A percentile compares a stretch with the other conserved stretches of the same genome.
Conservation (phyloP, 1,140 invertebrate genomes). For the Microplitis demolitor region DNA sequence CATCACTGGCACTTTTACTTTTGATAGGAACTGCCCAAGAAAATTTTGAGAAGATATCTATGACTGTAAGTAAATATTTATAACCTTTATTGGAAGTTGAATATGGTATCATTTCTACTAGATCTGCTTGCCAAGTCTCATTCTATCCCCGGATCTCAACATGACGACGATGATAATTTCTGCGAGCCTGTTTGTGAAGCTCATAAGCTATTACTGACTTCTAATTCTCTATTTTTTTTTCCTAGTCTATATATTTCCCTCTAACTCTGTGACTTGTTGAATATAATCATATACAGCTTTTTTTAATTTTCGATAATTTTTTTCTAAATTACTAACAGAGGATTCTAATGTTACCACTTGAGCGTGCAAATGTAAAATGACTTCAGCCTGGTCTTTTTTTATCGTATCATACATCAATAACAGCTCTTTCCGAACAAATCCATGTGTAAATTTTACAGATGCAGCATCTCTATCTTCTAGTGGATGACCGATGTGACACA, state of each 20-base stretch:
- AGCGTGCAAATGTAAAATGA: not conserved
- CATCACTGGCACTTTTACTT: not conserved
- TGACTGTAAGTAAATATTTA: conserved; percentile 25
- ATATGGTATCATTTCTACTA: conserved; percentile 12
- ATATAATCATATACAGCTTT: no score
- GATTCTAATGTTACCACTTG: not conserved
- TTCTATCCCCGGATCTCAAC: not conserved
- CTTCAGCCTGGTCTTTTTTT: not conserved
- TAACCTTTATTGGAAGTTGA: conserved; percentile 14
- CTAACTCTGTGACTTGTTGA: not conserved
- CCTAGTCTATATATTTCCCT: no score
- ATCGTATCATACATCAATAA: not conserved
- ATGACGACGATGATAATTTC: not conserved
- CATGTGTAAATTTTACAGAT: not conserved
- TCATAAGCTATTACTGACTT: not conserved
- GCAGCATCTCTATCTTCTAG: not conserved
- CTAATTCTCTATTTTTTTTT: not conserved
- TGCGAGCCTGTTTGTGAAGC: not conserved
- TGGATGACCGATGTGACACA: conserved; percentile 13
- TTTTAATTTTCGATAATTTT: no score
- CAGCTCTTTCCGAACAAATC: not conserved
- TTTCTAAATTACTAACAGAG: not conserved
- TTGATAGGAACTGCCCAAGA: conserved; percentile 26
- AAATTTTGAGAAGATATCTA: conserved; percentile 26
- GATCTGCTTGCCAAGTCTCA: not conserved